Evolutionary conservation across 2,113 vertebrate species (phyloP), one percentile per base, ranked within the genome.

Genomic region (Varanus salvator): DNA sequence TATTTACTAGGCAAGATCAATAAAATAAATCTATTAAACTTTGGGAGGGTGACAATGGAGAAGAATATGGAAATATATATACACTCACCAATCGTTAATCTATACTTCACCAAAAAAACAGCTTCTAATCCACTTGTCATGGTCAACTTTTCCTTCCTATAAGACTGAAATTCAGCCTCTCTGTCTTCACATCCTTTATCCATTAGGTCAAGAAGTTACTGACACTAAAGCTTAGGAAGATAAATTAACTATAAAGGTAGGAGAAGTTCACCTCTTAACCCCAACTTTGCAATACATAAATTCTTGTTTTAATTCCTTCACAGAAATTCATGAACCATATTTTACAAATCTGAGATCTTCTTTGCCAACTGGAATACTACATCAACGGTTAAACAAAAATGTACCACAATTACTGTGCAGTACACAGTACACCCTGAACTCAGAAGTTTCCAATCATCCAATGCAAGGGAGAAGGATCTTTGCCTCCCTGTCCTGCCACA

Each of bases 151-250:
- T 2, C 38, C 38, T 76, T 74, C 54, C 23, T 64, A 38, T 66
- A 4, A 38, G 17, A 34, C 31, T n/a, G n/a, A 64, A 23, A 29
- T 34, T 34, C 80, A 34, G 8, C 21, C 34, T 44, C 57, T 38
- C 38, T 88, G 75, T 88, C 86, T 76, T 87, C 95, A 84, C 27
- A n/a, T 14, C 48, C 50, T 14, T 14, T 50, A 78, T n/a, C 88
- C 89, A 90, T 82, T 87, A 94, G 90, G 94, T 95, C 92, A 94
- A 94, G 94, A 95, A 92, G 94, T 89, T 94, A 94, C 87, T 87
- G 89, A 94, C 29, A 60, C 77, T 82, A 87, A 91, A 82, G 52
- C 89, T 93, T 80, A 12, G 0, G 0, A 17, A 92, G 77, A 90
- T 83, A 93, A 92, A 92, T 92, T 83, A 91, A 91, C 86, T 84